Base-by-base conservation (phyloP, 2,888 invertebrate species). In the Rhamnusium bicolor region DNA sequence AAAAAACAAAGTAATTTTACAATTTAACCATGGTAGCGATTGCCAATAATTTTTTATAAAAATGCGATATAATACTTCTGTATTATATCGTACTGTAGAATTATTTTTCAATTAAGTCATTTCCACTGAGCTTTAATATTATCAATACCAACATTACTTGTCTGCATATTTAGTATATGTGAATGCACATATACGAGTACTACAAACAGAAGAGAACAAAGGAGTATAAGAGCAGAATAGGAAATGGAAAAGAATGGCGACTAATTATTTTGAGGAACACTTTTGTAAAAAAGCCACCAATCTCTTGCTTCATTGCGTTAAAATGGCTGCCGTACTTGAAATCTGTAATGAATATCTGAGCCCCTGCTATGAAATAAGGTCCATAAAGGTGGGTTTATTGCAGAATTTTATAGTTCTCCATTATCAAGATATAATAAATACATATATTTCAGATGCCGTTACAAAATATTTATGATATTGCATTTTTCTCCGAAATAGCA, bases 321-420 rank as follows among this genome's bases (percentile, higher is more conserved):
- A 68, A 68, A 68, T 68, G 68, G 68, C 58, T 4, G 58, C 60
- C 27, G 46, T 18, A 60, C 49, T 68, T 68, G 49, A 68, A 73
- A 73, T 70, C 72, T 68, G 47, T 54, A 71, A 69, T 72, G 73
- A 69, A 67, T 74, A 75, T 75, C 74, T 65, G 72, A 29, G 27
- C 47, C 47, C 49, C 51, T 1, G 63, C 63, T 24, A 51, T 51
- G 63, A 65, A 51, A 65, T 49, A 19, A 27, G 32, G 51, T 27
- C 29, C 29, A 65, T 65, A 65, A 65, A 65, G 63, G 51, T 51
- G 18, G 29, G 29, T 65, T 65, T 65, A 65, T 29, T 27, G 63
- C 32, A 10, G 27, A 16, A 24, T 65, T 65, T 65, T 65, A 65
- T 65, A 65, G 63, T 47, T 49, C 51, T 65, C 63, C 51, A 65